A percentile compares a stretch with the other conserved stretches of the same genome.
Evolutionary conservation across 2,888 invertebrate genomes (phyloP).

Genomic region (Siphonodentalium dalli): DNA sequence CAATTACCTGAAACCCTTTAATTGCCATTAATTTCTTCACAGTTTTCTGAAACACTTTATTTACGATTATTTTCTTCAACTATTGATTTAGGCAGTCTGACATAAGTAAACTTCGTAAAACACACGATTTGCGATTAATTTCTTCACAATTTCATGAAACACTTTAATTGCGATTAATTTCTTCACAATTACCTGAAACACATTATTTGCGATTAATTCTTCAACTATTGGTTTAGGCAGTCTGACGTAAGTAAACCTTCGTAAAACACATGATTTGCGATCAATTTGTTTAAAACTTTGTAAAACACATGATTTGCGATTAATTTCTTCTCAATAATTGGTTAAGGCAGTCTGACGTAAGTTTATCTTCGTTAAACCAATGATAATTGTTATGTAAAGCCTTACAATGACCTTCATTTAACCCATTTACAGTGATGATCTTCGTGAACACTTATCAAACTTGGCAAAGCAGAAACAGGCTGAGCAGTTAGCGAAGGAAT

Average conservation of each 20-base stretch:
- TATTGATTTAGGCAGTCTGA: constrained; percentile 94
- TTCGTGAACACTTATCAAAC: constrained; percentile 85
- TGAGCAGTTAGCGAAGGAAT: too few species aligned
- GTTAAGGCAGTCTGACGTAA: neutral
- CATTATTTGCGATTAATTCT: constrained; percentile 96
- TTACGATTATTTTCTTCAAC: constrained; percentile 70
- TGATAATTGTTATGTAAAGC: neutral
- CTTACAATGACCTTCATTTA: constrained; percentile 15
- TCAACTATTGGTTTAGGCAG: constrained; percentile 97
- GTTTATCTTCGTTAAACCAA: neutral
- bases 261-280: too few species aligned
- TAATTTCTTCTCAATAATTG: too few species aligned
- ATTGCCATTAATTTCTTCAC: constrained; percentile 98
- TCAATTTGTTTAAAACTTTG: neutral
- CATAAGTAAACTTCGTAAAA: constrained; percentile 68
- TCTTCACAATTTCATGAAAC: neutral
- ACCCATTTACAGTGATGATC: constrained; percentile 74
- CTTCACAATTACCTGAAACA: constrained; percentile 70
- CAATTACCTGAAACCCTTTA: constrained; percentile 75
- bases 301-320: neutral
- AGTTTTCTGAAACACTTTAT: too few species aligned
- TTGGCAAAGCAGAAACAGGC: constrained; percentile 69
- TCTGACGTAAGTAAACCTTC: constrained; percentile 74
- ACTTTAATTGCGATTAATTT: neutral
- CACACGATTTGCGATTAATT: neutral